Conservation (phyloP, 2,797 vertebrate species). For the Lophotriccus pileatus region DNA sequence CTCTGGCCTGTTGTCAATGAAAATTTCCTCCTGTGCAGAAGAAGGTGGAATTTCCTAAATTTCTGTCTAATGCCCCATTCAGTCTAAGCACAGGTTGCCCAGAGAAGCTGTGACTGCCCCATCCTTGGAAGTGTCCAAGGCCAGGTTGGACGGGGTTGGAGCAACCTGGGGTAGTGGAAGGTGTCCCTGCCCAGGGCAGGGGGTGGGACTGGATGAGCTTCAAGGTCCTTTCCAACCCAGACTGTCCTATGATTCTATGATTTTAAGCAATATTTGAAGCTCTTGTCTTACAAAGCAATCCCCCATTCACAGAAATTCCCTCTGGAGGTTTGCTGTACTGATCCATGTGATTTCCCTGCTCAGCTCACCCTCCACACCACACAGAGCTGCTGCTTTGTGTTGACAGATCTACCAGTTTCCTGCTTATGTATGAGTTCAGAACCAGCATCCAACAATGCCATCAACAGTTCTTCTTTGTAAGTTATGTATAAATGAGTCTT, state of each 20-base stretch:
- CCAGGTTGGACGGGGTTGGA: background rate
- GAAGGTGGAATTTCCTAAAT: constrained; percentile 33
- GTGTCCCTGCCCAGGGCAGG: background rate
- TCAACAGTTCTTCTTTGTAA: background rate
- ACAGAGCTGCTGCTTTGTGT: background rate
- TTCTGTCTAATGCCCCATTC: background rate
- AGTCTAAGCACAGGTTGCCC: background rate
- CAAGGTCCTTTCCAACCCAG: background rate
- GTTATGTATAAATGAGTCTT: background rate
- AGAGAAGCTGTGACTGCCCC: background rate
- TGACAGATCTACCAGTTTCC: background rate
- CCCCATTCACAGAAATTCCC: background rate
- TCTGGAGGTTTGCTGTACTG: background rate
- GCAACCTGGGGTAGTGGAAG: background rate
- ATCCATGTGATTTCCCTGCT: background rate
- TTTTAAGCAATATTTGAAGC: background rate
- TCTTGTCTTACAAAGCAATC: background rate
- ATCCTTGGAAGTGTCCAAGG: background rate
- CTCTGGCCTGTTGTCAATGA: constrained; percentile 40
- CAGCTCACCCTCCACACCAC: background rate
- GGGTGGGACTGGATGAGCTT: background rate
- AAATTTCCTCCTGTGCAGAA: constrained; percentile 10
- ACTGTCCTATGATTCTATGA: background rate
- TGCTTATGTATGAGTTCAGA: rapidly evolving
- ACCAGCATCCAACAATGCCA: background rate